Evolutionary conservation across 2,888 invertebrate genomes (phyloP), one percentile per base, ranked within the genome.

Genomic region (Nymphalis urticae): DNA sequence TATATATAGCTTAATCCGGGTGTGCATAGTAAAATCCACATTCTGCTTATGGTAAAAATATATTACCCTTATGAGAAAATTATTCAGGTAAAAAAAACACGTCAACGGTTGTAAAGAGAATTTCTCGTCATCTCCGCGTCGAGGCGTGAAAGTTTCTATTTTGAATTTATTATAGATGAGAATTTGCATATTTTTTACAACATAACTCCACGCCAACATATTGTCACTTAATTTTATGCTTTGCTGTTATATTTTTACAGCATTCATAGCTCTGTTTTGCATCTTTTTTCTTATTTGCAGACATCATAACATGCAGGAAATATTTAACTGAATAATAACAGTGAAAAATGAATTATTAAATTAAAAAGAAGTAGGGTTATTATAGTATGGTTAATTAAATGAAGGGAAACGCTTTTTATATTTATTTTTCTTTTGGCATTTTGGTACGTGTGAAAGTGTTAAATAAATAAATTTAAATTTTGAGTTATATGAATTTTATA

Each of bases 111-210:
- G 60, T 54, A 54, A 70, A 63, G 66, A 68, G 65, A 71, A 64
- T 56, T 56, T 58, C 60, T 53, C 53, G 58, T 59, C 62, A 65
- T 61, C 56, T 64, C 47, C 36, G 62, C 63, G 62, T 64, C 72
- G 60, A 58, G 51, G 61, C 62, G 70, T 64, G 69, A 69, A 68
- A 72, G 17, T 64, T 68, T 70, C 66, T 59, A 69, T 74, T 70
- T 71, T 68, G 68, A 69, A 70, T 75, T 74, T 75, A 71, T 74
- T 71, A 75, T 69, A 73, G 63, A 71, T 60, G 62, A 56, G 65
- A 71, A 72, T 72, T 69, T 74, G 69, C 72, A 74, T 74, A 71
- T 72, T 72, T 74, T 72, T 72, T 70, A 72, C 62, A 64, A 48
- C 67, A 50, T 48, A 63, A 69, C 69, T 53, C 67, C 65, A 47